Percentiles rank a stretch among this genome's conserved stretches.
These are phyloP conservation scores for Alcis repandata DNA, from an alignment of 2,888 invertebrate species.

Conservation along the genomic window DNA sequence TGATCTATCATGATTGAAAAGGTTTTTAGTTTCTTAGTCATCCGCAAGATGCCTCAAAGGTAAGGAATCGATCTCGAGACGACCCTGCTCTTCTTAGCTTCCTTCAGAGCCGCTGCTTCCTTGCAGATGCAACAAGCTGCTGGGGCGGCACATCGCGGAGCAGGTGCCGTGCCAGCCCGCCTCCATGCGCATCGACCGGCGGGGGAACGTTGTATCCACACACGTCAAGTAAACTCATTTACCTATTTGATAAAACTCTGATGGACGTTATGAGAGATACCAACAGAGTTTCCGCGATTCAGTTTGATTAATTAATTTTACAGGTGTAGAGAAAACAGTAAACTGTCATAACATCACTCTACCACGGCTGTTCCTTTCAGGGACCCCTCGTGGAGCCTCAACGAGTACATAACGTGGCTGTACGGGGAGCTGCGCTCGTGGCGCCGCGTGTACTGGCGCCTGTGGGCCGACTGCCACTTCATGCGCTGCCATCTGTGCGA, in stretches of 20 bases:
- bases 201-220: conserved; percentile 90
- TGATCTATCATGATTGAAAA: too few species aligned
- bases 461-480: conserved; percentile 97
- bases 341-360: too few species aligned
- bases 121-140: conserved; percentile 89
- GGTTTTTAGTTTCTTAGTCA: too few species aligned
- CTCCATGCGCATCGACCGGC: conserved; percentile 90
- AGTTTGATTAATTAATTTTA: too few species aligned
- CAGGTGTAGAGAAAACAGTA: too few species aligned
- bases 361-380: conserved; percentile 66
- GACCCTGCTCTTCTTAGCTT: too few species aligned
- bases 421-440: conserved; percentile 94
- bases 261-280: too few species aligned
- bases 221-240: conserved; percentile 88
- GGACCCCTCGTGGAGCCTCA: conserved; percentile 93
- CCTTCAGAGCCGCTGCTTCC: too few species aligned
- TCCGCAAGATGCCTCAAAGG: too few species aligned
- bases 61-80: too few species aligned
- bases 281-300: too few species aligned
- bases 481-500: conserved; percentile 93
- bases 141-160: conserved; percentile 90
- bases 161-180: conserved; percentile 91
- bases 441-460: conserved; percentile 96
- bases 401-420: conserved; percentile 91
- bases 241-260: too few species aligned